A percentile compares a stretch with the other conserved stretches of the same genome.
phyloP scores from a whole-genome alignment of 2,797 vertebrate species.

The Myiotriccus ornatus region DNA sequence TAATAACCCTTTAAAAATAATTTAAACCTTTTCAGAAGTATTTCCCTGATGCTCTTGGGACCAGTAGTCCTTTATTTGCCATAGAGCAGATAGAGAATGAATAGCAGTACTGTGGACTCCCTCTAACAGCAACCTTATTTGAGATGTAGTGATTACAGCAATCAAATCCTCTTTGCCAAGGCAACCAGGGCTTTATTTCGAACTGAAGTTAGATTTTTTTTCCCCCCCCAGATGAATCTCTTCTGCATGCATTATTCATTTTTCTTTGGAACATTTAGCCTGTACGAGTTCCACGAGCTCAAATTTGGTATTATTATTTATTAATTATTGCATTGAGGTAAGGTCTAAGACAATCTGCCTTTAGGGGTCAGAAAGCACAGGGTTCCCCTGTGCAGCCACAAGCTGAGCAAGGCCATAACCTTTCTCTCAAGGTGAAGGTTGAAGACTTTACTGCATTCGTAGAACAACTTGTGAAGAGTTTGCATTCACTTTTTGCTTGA shows the following conservation, averaged over 20 bases:
- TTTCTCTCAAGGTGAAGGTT: not conserved
- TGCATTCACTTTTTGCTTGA: not conserved
- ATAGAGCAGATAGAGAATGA: slow-evolving; percentile 11
- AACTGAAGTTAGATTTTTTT: slow-evolving; percentile 2
- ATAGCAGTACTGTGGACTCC: slow-evolving; percentile 30
- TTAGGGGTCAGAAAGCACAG: not conserved
- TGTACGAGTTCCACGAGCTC: not conserved
- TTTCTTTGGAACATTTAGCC: slow-evolving; percentile 30
- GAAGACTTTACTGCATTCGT: not conserved
- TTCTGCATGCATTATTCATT: slow-evolving; percentile 55
- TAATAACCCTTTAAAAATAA: slow-evolving; percentile 53
- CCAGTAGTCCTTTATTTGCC: slow-evolving; percentile 42
- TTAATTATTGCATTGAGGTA: slow-evolving; percentile 40
- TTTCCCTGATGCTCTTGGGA: slow-evolving; percentile 17
- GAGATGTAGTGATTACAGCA: slow-evolving; percentile 43
- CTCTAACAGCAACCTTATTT: slow-evolving; percentile 56
- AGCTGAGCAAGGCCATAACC: not conserved
- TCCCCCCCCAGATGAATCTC: not conserved
- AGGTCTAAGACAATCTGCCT: not conserved
- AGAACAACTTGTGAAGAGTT: not conserved
- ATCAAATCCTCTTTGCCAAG: slow-evolving; percentile 59
- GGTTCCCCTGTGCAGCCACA: not conserved
- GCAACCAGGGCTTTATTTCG: slow-evolving; percentile 58
- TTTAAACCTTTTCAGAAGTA: slow-evolving; percentile 4
- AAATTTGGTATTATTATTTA: slow-evolving; percentile 18